Evolutionary conservation across 2,888 invertebrate genomes (phyloP), one percentile per base, ranked within the genome.

Genomic region (Hololepta plana): DNA sequence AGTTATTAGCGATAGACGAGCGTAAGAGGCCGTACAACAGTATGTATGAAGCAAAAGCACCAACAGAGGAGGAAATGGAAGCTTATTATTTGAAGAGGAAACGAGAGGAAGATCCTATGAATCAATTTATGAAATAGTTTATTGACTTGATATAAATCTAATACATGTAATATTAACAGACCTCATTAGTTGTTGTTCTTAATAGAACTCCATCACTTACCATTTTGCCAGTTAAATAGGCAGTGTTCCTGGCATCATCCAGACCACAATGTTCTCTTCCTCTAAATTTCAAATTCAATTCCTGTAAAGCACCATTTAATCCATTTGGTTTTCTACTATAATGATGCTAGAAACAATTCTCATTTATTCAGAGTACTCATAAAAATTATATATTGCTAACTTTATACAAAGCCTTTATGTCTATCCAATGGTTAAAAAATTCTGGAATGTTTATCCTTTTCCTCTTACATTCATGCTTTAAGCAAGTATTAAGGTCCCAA

Each of bases 101-200:
- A 27, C 61, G 85, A 20, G 75, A 74, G 1, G 87, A 88, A 36
- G 96, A 98, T 59, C 96, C 96, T 1, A 95, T 96, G 95, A 67
- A 73, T 28, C 72, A 80, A 28, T 54, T 53, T 40, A 37, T 51
- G 36, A 34, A 33, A 24, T 7, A 17, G n/a, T 7, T 17, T 7
- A 17, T 4, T 56, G n/a, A n/a, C n/a, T n/a, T n/a, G n/a, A n/a
- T n/a, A n/a, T n/a, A n/a, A n/a, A n/a, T n/a, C n/a, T n/a, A n/a
- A n/a, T n/a, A n/a, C n/a, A n/a, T n/a, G n/a, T n/a, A n/a, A 4
- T 20, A 5, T 23, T 12, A 12, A 12, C 13, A 12, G 13, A 8
- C 7, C 5, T 7, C 16, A 33, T 35, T 30, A 23, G 32, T 36
- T 23, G 65, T 66, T 25, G 64, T 53, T 31, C 47, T 46, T 36